Percentiles rank a stretch among this genome's conserved stretches.
Conservation (phyloP, 2,797 vertebrate species). For the Dryobates pubescens region DNA sequence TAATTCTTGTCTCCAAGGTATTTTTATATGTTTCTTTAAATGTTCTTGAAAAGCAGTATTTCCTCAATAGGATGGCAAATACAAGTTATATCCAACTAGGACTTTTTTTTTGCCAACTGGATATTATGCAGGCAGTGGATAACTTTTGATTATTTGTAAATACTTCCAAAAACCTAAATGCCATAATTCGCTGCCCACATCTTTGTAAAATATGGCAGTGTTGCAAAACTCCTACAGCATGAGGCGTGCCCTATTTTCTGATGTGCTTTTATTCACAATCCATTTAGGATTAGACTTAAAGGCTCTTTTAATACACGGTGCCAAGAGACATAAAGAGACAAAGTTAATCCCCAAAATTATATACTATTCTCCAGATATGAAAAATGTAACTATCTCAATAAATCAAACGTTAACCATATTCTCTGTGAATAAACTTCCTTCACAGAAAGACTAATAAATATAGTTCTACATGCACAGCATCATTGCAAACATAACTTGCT, state of each 20-base stretch:
- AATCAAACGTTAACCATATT: conserved; percentile 14
- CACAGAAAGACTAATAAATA: not conserved
- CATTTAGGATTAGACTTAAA: conserved; percentile 36
- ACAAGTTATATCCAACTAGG: not conserved
- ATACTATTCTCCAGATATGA: conserved; percentile 10
- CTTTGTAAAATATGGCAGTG: not conserved
- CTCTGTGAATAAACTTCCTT: not conserved
- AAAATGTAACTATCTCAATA: conserved; percentile 12
- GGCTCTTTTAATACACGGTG: not conserved
- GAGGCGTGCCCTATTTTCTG: not conserved
- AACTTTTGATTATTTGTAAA: conserved; percentile 27
- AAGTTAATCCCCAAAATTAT: conserved; percentile 10
- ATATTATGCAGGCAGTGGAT: not conserved
- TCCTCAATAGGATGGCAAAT: not conserved
- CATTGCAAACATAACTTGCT: conserved; percentile 25
- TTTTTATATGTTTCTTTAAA: not conserved
- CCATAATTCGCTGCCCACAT: not conserved
- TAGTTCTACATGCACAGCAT: not conserved
- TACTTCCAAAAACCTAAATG: not conserved
- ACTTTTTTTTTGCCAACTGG: not conserved
- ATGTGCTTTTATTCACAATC: not conserved
- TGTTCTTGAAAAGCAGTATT: not conserved
- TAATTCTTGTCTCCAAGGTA: not conserved
- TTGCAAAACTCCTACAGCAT: not conserved
- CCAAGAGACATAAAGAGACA: not conserved